Evolutionary conservation across 92 coral and sea anemone genomes (phyloP), one percentile per base, ranked within the genome.

Genomic region (Heliopora coerulea): DNA sequence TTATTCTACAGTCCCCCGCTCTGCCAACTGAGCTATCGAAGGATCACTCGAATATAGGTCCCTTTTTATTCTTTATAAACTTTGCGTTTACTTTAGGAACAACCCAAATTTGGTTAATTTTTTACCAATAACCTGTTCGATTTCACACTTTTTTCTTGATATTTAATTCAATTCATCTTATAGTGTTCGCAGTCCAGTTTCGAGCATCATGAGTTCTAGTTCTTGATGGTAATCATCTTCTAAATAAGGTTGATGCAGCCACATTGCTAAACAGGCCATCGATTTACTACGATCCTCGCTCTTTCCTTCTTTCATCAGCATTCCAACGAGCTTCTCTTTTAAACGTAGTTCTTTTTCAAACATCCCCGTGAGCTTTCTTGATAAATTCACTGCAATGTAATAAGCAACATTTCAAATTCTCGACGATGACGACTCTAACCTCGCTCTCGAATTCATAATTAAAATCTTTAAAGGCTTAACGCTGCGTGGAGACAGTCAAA

Each of bases 191-290:
- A 93, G 68, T 34, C 83, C 98, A 3, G 91, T 86, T 75, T 93
- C 98, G 10, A 90, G 17, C 60, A 93, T 74, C 96, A 93, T 87
- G 70, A 91, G 88, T 62, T 93, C 96, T 34, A 93, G 72, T 31
- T 90, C 62, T 28, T 85, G 54, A 18, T 78, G 79, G 62, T 81
- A 65, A 8, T 83, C 88, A 33, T 86, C 91, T 14, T 81, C 77
- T 49, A 93, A 68, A 59, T 87, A 86, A 15, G 98, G 98, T 72
- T 90, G 91, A 31, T 93, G 96, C 23, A 90, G 74, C 98, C 98
- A 93, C 73, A 90, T 62, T 0, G 98, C 88, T 62, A 93, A 66
- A 46, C 84, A 88, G 5, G 89, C 91, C 88, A 90, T 76, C 34
- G 88, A 79, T 26, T 74, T 56, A 59, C 86, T 86, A 79, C 98